Conservation (phyloP, 2,797 vertebrate species). For the Microchirus variegatus region DNA sequence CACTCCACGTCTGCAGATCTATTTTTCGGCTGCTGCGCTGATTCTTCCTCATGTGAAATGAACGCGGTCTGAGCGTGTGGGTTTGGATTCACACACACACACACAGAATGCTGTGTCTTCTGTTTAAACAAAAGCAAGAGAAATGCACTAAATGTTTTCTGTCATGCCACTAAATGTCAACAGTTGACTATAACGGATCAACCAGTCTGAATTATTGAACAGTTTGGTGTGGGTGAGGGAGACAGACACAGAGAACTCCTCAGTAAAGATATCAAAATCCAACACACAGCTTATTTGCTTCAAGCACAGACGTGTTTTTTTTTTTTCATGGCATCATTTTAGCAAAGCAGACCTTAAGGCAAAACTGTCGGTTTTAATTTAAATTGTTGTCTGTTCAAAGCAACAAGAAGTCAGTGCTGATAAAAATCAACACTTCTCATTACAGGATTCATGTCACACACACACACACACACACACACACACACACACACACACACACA, state of each 20-base stretch:
- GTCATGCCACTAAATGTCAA: conserved; percentile 22
- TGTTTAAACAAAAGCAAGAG: conserved; percentile 2
- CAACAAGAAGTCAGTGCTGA: background rate
- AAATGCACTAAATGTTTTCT: conserved; percentile 26
- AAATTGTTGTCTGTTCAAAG: conserved; percentile 2
- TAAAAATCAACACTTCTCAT: conserved; percentile 19
- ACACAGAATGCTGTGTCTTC: background rate
- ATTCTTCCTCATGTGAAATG: conserved; percentile 3
- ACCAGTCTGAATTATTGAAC: conserved; percentile 56
- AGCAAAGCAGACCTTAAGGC: background rate
- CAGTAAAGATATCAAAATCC: conserved; percentile 29
- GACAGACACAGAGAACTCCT: conserved; percentile 24
- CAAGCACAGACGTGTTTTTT: background rate
- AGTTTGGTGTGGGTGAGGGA: conserved; percentile 6
- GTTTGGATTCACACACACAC: background rate
- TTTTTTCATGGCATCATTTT: background rate
- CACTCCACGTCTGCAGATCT: conserved; percentile 8
- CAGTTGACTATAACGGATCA: conserved; percentile 6
- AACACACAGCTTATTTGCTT: conserved; percentile 6
- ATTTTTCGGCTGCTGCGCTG: conserved; percentile 10
- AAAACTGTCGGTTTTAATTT: conserved; percentile 21
- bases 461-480: too few species aligned
- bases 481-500: background rate
- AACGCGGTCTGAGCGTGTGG: background rate
- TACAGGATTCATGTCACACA: conserved; percentile 4